Evolutionary conservation across 1,140 invertebrate genomes (phyloP).

Genomic region (fruit fly (Drosophila melanogaster)): DNA sequence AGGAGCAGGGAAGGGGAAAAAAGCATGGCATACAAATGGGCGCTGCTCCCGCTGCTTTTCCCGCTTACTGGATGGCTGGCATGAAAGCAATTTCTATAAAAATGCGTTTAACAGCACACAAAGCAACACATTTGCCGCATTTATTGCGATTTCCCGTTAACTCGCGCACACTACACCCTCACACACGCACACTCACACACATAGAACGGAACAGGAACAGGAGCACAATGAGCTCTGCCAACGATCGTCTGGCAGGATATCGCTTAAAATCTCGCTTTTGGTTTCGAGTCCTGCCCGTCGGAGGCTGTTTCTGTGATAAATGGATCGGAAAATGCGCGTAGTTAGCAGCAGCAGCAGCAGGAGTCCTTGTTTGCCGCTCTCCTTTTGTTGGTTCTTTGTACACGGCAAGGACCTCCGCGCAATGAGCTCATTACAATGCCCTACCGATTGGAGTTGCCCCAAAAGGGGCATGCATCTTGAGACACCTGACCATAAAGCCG

Average conservation of each 20-base stretch:
- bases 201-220: constrained; percentile 12
- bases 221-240: constrained; percentile 56
- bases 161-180: constrained; percentile 50
- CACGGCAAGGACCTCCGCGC: constrained; percentile 5
- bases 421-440: constrained; percentile 38
- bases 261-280: constrained; percentile 68
- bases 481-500: constrained; percentile 38
- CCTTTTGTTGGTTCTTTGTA: constrained; percentile 25
- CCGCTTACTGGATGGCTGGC: constrained; percentile 51
- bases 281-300: constrained; percentile 9
- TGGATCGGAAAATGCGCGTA: constrained; percentile 82
- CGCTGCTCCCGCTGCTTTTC: constrained; percentile 18
- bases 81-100: constrained; percentile 78
- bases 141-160: constrained; percentile 82
- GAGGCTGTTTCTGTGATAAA: constrained; percentile 69
- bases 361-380: constrained; percentile 61
- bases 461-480: constrained; percentile 13
- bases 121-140: constrained; percentile 82
- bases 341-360: constrained; percentile 46
- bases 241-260: constrained; percentile 61
- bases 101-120: constrained; percentile 78
- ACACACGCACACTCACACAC: constrained; percentile 15
- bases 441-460: constrained; percentile 14
- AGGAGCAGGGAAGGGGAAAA: constrained; percentile 16
- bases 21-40: constrained; percentile 71